A percentile compares a stretch with the other conserved stretches of the same genome.
phyloP scores from a whole-genome alignment of 92 coral and sea anemone genomes.

The Palythoa grandis region DNA sequence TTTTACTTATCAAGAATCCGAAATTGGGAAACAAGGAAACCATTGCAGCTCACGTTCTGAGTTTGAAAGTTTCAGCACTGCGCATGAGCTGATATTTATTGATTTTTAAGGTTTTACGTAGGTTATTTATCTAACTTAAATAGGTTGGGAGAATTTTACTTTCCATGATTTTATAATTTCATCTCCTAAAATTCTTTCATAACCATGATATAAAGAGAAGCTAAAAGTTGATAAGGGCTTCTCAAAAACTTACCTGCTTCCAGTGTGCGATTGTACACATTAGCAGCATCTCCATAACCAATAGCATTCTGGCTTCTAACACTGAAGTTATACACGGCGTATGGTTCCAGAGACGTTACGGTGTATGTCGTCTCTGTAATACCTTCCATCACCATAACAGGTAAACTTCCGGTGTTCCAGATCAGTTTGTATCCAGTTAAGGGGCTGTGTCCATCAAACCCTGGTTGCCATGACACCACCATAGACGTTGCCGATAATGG shows the following conservation, averaged over 20 bases:
- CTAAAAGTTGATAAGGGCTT: no score
- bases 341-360: conserved; percentile 65
- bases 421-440: conserved; percentile 76
- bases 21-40: no score
- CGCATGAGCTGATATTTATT: no score
- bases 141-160: no score
- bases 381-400: conserved; percentile 28
- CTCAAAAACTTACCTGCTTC: conserved; percentile 69
- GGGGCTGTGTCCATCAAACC: conserved; percentile 85
- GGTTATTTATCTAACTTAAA: no score
- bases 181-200: no score
- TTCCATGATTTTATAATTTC: no score
- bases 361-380: conserved; percentile 46
- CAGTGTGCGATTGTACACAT: conserved; percentile 58
- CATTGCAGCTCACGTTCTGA: no score
- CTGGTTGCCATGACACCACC: conserved; percentile 87
- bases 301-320: conserved; percentile 70
- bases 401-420: conserved; percentile 39
- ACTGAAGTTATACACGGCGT: conserved; percentile 64
- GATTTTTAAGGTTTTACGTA: no score
- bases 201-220: no score
- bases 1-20: no score
- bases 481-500: conserved; percentile 74
- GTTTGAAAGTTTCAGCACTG: no score
- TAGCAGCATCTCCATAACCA: conserved; percentile 73